Conservation (phyloP, 2,888 invertebrate genomes). For the Pristionchus japonicus region DNA sequence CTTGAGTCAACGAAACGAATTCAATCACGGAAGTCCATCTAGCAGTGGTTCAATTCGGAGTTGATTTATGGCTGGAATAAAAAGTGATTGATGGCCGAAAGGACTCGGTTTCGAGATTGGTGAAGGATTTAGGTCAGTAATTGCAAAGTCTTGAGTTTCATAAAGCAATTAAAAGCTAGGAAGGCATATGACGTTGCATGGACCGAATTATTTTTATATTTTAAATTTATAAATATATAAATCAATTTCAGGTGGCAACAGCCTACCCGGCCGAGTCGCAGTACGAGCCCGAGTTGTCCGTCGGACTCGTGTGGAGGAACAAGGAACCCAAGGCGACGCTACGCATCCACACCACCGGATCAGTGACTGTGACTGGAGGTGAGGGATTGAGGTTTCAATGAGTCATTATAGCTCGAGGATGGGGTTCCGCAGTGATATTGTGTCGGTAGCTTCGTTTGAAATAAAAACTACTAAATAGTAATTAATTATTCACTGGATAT, state of each 20-base stretch:
- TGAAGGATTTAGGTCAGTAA: too few relatives aligned
- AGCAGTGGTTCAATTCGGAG: background rate
- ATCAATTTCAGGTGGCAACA: constrained; percentile 56
- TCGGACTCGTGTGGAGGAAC: constrained; percentile 71
- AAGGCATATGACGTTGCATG: background rate
- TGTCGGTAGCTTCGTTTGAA: too few relatives aligned
- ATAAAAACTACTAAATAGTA: too few relatives aligned
- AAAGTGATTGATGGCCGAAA: too few relatives aligned
- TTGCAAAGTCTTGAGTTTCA: too few relatives aligned
- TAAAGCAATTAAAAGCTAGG: too few relatives aligned
- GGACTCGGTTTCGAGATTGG: too few relatives aligned
- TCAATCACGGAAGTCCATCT: background rate
- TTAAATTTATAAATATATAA: too few relatives aligned
- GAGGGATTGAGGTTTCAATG: background rate
- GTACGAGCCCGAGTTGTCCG: constrained; percentile 74
- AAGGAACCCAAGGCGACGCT: constrained; percentile 71
- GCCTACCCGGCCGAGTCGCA: constrained; percentile 64
- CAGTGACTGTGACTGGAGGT: constrained; percentile 74
- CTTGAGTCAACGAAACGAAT: background rate
- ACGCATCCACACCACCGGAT: constrained; percentile 74
- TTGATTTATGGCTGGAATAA: background rate
- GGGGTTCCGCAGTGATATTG: too few relatives aligned
- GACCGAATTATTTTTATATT: background rate
- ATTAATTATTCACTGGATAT: too few relatives aligned
- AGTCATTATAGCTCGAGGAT: too few relatives aligned